phyloP scores from a whole-genome alignment of 2,797 vertebrate genomes.

The Kryptopterus vitreolus region DNA sequence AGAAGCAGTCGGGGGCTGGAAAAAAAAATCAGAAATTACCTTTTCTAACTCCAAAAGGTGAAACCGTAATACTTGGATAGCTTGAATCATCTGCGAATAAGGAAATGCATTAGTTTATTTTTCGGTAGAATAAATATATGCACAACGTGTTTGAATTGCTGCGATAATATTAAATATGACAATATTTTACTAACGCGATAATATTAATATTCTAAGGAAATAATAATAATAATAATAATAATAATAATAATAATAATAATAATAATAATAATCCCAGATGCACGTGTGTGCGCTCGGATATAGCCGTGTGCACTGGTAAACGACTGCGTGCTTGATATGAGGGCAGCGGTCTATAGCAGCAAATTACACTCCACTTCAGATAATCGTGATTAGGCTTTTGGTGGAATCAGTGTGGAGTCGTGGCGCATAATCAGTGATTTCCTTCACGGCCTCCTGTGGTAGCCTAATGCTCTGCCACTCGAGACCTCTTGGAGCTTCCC shows the following conservation, averaged over 20 bases:
- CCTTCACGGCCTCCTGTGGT: conserved; percentile 66
- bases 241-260: neutral
- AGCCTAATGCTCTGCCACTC: conserved; percentile 62
- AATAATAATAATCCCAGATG: conserved; percentile 40
- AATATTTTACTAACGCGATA: neutral
- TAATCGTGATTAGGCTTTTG: conserved; percentile 64
- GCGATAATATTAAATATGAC: neutral
- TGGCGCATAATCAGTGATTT: conserved; percentile 67
- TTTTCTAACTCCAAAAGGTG: conserved; percentile 99
- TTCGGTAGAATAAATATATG: neutral
- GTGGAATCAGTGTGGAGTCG: conserved; percentile 69
- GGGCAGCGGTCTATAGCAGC: conserved; percentile 38
- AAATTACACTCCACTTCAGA: conserved; percentile 50
- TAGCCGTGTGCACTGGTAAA: conserved; percentile 15
- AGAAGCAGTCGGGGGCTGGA: conserved; percentile 6
- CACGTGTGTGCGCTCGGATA: conserved; percentile 18
- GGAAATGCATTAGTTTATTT: neutral
- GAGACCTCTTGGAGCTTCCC: conserved; percentile 59
- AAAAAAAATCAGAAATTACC: conserved; percentile 78
- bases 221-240: neutral
- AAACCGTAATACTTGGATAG: conserved; percentile 99
- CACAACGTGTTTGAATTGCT: neutral
- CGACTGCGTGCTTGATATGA: conserved; percentile 29
- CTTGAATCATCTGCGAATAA: conserved; percentile 95
- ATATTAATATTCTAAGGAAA: neutral